phyloP scores from a whole-genome alignment of 2,888 invertebrate genomes.

The Idaea aversata region DNA sequence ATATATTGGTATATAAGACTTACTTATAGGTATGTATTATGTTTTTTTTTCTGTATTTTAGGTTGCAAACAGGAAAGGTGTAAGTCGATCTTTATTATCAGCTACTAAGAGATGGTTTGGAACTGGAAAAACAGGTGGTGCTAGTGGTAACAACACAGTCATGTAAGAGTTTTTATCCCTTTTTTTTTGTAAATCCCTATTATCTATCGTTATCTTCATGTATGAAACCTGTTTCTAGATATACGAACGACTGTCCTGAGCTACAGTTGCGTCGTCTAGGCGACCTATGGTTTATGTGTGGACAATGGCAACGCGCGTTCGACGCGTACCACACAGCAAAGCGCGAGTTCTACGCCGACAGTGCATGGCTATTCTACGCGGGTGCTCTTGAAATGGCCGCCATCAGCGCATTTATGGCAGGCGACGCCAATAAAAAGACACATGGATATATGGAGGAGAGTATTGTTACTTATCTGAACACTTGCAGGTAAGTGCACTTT shows the following conservation, averaged over 20 bases:
- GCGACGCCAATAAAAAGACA: slow-evolving; percentile 88
- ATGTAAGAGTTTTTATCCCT: slow-evolving; percentile 82
- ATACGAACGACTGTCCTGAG: slow-evolving; percentile 92
- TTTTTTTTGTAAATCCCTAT: slow-evolving; percentile 3
- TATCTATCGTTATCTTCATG: background rate
- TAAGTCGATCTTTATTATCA: slow-evolving; percentile 94
- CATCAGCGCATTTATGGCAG: slow-evolving; percentile 93
- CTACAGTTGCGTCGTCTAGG: slow-evolving; percentile 95
- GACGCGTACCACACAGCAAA: slow-evolving; percentile 98
- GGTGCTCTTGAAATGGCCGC: slow-evolving; percentile 98
- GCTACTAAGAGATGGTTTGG: slow-evolving; percentile 98
- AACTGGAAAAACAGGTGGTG: slow-evolving; percentile 90
- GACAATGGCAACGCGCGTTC: slow-evolving; percentile 94
- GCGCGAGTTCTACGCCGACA: slow-evolving; percentile 97
- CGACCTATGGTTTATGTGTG: slow-evolving; percentile 97
- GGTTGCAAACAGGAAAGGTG: slow-evolving; percentile 93
- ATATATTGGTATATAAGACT: slow-evolving; percentile 3
- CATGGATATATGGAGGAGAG: slow-evolving; percentile 97
- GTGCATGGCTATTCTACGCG: slow-evolving; percentile 98
- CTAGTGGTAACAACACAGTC: slow-evolving; percentile 87
- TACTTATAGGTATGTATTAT: slow-evolving; percentile 11
- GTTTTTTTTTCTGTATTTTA: slow-evolving; percentile 38
- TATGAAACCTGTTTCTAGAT: slow-evolving; percentile 70
- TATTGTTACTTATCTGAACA: slow-evolving; percentile 93
- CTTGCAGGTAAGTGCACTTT: slow-evolving; percentile 85